phyloP scores from a whole-genome alignment of 2,888 invertebrate genomes.

The Pachycephus smyrnensis region DNA sequence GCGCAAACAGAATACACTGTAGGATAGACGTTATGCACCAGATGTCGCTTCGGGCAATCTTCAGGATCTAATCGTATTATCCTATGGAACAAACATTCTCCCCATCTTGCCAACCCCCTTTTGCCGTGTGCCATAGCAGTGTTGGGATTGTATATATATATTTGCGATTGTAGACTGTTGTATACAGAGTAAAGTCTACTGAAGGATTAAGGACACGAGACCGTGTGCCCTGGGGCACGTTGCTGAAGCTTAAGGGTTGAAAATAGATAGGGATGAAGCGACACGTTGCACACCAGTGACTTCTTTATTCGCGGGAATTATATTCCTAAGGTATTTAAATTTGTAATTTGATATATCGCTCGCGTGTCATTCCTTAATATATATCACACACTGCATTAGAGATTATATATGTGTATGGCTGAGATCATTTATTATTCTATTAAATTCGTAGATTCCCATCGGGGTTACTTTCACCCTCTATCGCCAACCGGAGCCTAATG shows the following conservation, averaged over 20 bases:
- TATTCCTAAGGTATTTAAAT: background rate
- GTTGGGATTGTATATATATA: background rate
- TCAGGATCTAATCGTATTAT: background rate
- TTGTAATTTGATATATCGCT: background rate
- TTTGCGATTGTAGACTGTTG: background rate
- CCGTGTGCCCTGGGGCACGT: background rate
- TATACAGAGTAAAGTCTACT: background rate
- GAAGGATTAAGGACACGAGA: background rate
- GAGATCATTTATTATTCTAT: constrained; percentile 59
- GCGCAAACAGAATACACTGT: background rate
- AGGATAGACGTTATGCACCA: background rate
- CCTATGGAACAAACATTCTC: background rate
- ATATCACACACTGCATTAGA: background rate
- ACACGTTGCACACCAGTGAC: background rate
- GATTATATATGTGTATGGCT: background rate
- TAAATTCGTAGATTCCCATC: constrained; percentile 52
- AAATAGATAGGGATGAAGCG: background rate
- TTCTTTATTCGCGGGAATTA: background rate
- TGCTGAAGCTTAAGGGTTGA: background rate
- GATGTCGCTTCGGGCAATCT: background rate
- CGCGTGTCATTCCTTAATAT: background rate
- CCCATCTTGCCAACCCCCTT: background rate
- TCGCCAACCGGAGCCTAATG: constrained; percentile 31
- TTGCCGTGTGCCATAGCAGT: background rate
- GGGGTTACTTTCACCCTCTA: constrained; percentile 25